Base-by-base conservation (phyloP, 2,888 invertebrate genomes). In the Aphodius granarius region DNA sequence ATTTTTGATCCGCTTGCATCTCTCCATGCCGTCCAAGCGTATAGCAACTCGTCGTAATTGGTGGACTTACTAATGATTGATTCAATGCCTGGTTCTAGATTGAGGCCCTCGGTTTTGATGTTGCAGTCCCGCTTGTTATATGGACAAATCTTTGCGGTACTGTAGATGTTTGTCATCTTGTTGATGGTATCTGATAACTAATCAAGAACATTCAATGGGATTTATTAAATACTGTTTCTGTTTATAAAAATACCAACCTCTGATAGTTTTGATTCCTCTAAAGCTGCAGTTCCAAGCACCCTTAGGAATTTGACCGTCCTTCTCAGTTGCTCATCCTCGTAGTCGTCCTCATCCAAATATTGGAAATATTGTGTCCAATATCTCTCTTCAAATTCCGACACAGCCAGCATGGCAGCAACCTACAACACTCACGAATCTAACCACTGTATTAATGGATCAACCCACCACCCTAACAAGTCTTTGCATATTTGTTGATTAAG, bases 21-120 rank as follows among this genome's bases (percentile, higher is more conserved):
- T 78, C 93, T 87, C 89, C 92, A 94, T 0, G 88, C 88, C 81
- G 89, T 89, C 94, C 94, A 94, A 75, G 90, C 90, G 80, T 92
- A 90, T 3, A 87, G 82, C 72, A 94, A 85, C 83, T 92, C 91
- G 73, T 92, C 89, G 78, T 91, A 91, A 82, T 93, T 87, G 71
- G 89, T 88, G 71, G 91, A 91, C 63, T 81, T 83, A 0, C 86
- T 82, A 75, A 89, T 80, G 23, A 88, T 82, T 2, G 82, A 79
- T 76, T 86, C 86, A n/a, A 89, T 83, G 86, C 87, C 86, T 76
- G 88, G 87, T 73, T 88, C 86, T 21, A 88, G 80, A 22, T 78
- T 77, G n/a, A 85, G 78, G 3, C 85, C 85, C 73, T 83, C 81
- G 18, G 74, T 82, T 68, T 66, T 64, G 19, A 85, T 62, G 74